Evolutionary conservation across 2,113 vertebrate species (phyloP), one percentile per base, ranked within the genome.

Genomic region (Plectropomus leopardus): DNA sequence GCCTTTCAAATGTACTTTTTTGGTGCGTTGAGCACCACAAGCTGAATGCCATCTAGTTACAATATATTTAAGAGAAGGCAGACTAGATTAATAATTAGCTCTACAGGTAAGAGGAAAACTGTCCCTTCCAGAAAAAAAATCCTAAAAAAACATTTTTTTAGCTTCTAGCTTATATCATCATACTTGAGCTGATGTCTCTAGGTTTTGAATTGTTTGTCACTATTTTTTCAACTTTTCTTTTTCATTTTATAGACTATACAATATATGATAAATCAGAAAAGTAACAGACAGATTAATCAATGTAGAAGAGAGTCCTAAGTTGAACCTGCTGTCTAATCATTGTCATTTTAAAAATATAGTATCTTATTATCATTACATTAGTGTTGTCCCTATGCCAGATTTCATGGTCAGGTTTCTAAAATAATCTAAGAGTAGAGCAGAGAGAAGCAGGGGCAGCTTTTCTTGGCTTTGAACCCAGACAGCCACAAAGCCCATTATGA

Each of bases 301-400:
- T 24, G 6, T 4, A 65, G 5, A 28, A 51, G 63, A 55, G 8
- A 68, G 21, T 54, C 14, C 2, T 23, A 44, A 34, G 32, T 15
- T 34, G 5, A 26, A 57, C 19, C 15, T 7, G 2, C 7, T 42
- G 15, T 82, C 28, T 24, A 44, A 75, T 40, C 23, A 16, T 57
- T 42, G 6, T 54, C 21, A 19, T 32, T 61, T 48, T 26, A 50
- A 68, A 73, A 21, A 42, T 53, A 28, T 44, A 58, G 7, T 34
- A 63, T 61, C 19, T 55, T 42, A 45, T 63, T 34, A 26, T 58
- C 9, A 57, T 55, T 48, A 51, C 16, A 64, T 70, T 51, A 51
- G n/a, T 55, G 19, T 42, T 75, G 11, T 53, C 15, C 50, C 11
- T 11, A 10, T 48, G 26, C 45, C 36, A 26, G 17, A 53, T 2